Base-by-base conservation (phyloP, 2,113 vertebrate genomes). In the Urocolius indicus region DNA sequence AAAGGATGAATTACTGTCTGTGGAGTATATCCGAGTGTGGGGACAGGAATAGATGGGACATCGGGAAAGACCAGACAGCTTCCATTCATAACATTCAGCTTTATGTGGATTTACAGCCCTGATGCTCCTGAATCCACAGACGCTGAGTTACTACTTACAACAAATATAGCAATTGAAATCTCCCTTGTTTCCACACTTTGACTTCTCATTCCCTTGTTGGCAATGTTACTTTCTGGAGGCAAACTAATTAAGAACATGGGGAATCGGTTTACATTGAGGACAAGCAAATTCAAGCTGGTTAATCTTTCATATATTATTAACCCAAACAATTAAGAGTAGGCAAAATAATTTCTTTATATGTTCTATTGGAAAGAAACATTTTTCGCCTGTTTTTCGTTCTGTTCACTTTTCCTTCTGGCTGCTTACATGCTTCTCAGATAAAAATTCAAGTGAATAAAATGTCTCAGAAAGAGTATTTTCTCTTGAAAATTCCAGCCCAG, bases 41-140 rank as follows among this genome's bases (percentile, higher is more conserved):
- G 87, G 94, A 96, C 95, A 90, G 87, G 89, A 96, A 96, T 95
- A 96, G 93, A 97, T 97, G 84, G 68, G 66, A 94, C 73, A 83
- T 19, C 5, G 43, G 45, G 91, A 83, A 82, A 45, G 32, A 67
- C 51, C 67, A 58, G 87, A 93, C 55, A 83, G 95, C 78, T 95
- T 92, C 95, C 80, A 94, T 97, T 97, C 93, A 94, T 95, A 91
- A 94, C 36, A 19, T 82, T 80, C 90, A 74, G 83, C 91, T 95
- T 77, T 91, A 82, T 69, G 58, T 54, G 89, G 92, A 95, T 95
- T 94, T 96, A 90, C 69, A 72, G 92, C 79, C 79, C 83, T 74
- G 36, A 76, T 82, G 32, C 54, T 87, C 32, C 86, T 45, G 51
- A 81, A 76, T 86, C 74, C 74, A 85, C 65, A 84, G 29, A 75